Evolutionary conservation across 1,140 invertebrate species (phyloP).

Genomic region (Ectropis grisescens): DNA sequence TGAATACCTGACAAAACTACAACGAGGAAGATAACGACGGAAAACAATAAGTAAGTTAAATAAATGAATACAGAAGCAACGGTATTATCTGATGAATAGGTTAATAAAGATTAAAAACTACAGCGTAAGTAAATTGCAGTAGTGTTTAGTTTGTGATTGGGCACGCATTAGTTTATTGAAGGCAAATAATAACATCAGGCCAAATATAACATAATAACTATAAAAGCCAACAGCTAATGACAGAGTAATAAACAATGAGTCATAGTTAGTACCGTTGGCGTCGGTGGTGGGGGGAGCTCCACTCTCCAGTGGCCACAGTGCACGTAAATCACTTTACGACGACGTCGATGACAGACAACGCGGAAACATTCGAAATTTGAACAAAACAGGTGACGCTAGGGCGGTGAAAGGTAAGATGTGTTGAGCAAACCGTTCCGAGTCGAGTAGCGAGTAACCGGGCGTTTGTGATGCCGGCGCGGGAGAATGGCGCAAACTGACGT

Average conservation of each 20-base stretch:
- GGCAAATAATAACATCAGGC: too few relatives aligned
- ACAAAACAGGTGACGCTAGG: slow-evolving; percentile 47
- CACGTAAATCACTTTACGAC: slow-evolving; percentile 62
- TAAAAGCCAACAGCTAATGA: slow-evolving; percentile 16
- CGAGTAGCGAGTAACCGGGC: slow-evolving; percentile 48
- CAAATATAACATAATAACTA: slow-evolving; percentile 8
- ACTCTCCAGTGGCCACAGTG: slow-evolving; percentile 45
- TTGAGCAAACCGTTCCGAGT: slow-evolving; percentile 48
- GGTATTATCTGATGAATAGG: too few relatives aligned
- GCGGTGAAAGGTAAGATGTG: slow-evolving; percentile 61
- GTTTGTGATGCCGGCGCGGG: slow-evolving; percentile 52
- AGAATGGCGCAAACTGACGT: slow-evolving; percentile 60
- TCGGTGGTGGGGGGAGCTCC: slow-evolving; percentile 14
- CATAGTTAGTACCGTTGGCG: slow-evolving; percentile 32
- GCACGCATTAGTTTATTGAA: too few relatives aligned
- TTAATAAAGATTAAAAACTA: too few relatives aligned
- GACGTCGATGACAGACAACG: slow-evolving; percentile 27
- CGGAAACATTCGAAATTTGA: slow-evolving; percentile 36
- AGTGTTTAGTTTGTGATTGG: too few relatives aligned
- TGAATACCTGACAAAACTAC: too few relatives aligned
- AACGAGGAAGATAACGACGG: too few relatives aligned
- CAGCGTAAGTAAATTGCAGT: too few relatives aligned
- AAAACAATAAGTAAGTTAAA: too few relatives aligned
- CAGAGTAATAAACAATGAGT: slow-evolving; percentile 34
- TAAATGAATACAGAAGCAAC: too few relatives aligned